Evolutionary conservation across 2,888 invertebrate genomes (phyloP).

Genomic region (Glyphotaelius pellucidus): DNA sequence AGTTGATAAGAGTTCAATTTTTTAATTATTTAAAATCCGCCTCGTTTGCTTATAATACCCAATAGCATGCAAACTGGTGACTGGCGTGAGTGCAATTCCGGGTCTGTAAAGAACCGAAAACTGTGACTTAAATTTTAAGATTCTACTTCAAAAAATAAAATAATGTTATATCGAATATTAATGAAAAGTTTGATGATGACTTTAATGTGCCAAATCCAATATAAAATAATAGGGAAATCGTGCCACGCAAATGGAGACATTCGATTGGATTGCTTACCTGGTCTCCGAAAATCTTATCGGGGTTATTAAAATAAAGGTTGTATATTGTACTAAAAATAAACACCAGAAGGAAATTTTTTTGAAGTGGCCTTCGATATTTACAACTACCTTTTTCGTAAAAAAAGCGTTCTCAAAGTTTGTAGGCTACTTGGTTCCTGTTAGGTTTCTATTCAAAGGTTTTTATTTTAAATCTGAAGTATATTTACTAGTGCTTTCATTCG

Average conservation of each 20-base stretch:
- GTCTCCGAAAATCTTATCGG: neutral
- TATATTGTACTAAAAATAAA: neutral
- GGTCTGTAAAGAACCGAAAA: neutral
- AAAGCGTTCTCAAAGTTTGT: neutral
- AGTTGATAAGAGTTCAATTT: too few species aligned
- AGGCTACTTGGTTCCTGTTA: neutral
- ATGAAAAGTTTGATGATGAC: neutral
- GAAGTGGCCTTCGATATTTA: neutral
- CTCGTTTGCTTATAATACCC: too few species aligned
- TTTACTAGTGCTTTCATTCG: too few species aligned
- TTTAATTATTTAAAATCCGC: too few species aligned
- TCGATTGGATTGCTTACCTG: constrained; percentile 29
- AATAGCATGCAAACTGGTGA: too few species aligned
- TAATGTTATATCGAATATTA: neutral
- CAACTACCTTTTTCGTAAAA: neutral
- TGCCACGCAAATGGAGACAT: neutral
- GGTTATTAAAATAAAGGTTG: neutral
- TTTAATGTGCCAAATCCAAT: neutral
- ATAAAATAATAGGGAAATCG: constrained; percentile 19
- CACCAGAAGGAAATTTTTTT: neutral
- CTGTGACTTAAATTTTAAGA: neutral
- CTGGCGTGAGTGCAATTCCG: too few species aligned
- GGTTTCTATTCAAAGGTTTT: neutral
- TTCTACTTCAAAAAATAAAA: neutral
- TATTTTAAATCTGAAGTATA: neutral